Evolutionary conservation across 1,140 invertebrate species (phyloP), one percentile per base, ranked within the genome.

Genomic region (Lepidostoma basale): DNA sequence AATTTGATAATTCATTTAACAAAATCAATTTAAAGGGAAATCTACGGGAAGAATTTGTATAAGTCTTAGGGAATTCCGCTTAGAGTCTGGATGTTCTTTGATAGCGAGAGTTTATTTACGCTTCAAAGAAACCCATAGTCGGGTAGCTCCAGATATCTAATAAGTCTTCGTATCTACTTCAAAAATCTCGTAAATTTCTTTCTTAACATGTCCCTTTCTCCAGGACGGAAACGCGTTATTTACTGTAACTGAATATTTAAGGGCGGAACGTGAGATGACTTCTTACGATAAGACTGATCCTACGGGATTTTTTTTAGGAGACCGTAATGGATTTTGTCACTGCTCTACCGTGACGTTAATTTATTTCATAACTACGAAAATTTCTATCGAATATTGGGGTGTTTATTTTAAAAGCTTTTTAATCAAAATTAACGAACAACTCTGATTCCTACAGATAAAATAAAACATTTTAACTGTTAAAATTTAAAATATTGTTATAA

Each of bases 131-230:
- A n/a, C n/a, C n/a, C n/a, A n/a, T n/a, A n/a, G n/a, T 33, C 8
- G 8, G 14, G 9, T 5, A 5, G 6, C 42, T 12, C 5, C 42
- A 16, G 16, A 44, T 12, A 12, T 12, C 9, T 8, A 23, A 39
- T 39, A 59, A 59, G 54, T 40, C 20, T 59, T 18, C 10, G 54
- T 39, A 40, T 39, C 54, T 59, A 12, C 30, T 39, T 18, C 20
- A 33, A 18, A 59, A 59, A 59, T 39, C 54, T 59, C 54, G 30
- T 59, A 59, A 59, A 59, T 59, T 59, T 59, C n/a, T 59, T 59
- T 59, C 30, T 40, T n/a, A 59, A 39, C 54, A 39, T 59, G 14
- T 22, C 33, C 30, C 16, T 39, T 40, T 33, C 20, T 14, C 47
- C 9, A 28, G 22, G 22, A 20, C n/a, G 49, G 25, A 39, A n/a